Percentiles rank a stretch among this genome's conserved stretches.
These are phyloP conservation scores for Mactromeris polynyma DNA, from an alignment of 2,888 invertebrate species.

Conservation along the genomic window DNA sequence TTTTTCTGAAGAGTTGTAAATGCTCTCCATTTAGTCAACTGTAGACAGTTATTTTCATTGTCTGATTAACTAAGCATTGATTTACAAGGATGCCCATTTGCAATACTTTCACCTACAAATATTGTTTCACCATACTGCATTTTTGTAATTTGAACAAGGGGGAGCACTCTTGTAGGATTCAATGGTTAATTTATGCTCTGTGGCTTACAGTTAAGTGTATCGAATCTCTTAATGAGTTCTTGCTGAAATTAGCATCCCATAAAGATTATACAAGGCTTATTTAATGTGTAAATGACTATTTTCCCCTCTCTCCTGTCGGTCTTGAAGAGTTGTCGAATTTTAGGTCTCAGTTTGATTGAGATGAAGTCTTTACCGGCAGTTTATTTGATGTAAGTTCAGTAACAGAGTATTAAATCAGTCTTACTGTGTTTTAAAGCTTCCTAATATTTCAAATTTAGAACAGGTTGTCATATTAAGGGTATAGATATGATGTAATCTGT, in stretches of 20 bases:
- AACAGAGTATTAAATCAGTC: background rate
- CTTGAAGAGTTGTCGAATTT: background rate
- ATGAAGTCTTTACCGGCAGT: background rate
- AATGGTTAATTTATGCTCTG: background rate
- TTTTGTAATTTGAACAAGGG: slow-evolving; percentile 9
- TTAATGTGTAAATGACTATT: slow-evolving; percentile 4
- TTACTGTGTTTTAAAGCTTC: background rate
- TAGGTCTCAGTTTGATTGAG: background rate
- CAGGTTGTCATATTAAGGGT: slow-evolving; percentile 4
- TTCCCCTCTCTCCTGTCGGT: background rate
- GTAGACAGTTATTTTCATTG: no score
- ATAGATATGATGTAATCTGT: background rate
- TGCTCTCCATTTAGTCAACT: no score
- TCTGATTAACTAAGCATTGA: no score
- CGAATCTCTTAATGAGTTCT: background rate
- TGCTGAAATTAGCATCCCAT: background rate
- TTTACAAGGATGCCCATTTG: no score
- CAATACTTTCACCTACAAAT: no score
- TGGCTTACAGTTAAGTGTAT: background rate
- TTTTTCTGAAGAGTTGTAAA: no score
- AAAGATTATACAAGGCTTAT: slow-evolving; percentile 13
- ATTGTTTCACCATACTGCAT: no score
- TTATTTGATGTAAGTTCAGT: background rate
- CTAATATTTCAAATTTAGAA: background rate
- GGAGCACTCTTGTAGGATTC: slow-evolving; percentile 28